Percentiles rank a stretch among this genome's conserved stretches.
phyloP scores from a whole-genome alignment of 2,797 vertebrate genomes.

The Mionectes olivaceus region DNA sequence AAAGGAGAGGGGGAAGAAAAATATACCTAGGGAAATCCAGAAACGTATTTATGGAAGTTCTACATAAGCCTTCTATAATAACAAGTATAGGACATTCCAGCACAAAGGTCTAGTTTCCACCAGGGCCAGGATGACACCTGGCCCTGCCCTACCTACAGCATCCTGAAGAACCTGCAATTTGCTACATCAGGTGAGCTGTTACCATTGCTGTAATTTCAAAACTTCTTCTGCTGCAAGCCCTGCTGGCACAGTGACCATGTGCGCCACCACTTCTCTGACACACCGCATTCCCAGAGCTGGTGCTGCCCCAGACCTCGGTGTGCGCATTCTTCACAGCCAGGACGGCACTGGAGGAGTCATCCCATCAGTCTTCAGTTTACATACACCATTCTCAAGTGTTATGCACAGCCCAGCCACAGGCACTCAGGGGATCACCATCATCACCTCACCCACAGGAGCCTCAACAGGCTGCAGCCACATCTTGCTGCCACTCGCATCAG shows the following conservation, averaged over 20 bases:
- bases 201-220: background rate
- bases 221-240: background rate
- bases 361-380: accelerated
- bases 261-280: background rate
- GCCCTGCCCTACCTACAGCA: background rate
- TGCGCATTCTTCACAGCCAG: background rate
- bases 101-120: background rate
- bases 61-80: background rate
- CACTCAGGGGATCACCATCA: background rate
- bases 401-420: accelerated
- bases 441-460: background rate
- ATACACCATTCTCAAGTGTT: accelerated
- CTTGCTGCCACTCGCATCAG: background rate
- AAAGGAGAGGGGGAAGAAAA: background rate
- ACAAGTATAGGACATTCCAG: background rate
- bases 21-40: background rate
- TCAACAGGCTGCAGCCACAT: background rate
- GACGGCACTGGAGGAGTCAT: background rate
- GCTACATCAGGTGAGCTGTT: background rate
- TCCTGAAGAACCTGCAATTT: background rate
- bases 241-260: background rate
- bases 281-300: accelerated
- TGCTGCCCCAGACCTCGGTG: background rate
- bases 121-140: background rate
- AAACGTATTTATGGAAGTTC: background rate